A percentile compares a stretch with the other conserved stretches of the same genome.
These are phyloP conservation scores for Batillaria attramentaria DNA, from an alignment of 1,140 invertebrate species.

Conservation along the genomic window DNA sequence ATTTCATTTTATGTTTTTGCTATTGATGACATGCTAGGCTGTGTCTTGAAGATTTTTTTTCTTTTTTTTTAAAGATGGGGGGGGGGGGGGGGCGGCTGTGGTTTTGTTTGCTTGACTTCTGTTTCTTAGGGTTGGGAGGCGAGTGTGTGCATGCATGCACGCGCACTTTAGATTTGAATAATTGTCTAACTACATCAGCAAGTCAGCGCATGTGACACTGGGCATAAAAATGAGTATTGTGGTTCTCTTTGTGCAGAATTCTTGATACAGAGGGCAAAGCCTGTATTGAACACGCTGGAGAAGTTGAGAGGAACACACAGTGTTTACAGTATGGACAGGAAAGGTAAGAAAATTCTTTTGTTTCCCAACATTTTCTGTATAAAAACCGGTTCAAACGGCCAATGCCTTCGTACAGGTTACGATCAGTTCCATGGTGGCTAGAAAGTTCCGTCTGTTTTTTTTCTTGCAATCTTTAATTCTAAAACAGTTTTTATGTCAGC, in stretches of 20 bases:
- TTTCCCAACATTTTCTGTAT: neutral
- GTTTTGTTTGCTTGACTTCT: neutral
- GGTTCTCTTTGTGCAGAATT: conserved; percentile 57
- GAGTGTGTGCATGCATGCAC: neutral
- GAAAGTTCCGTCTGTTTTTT: too few relatives aligned
- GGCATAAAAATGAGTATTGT: too few relatives aligned
- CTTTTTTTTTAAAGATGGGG: neutral
- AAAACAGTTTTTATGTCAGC: too few relatives aligned
- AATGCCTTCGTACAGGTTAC: too few relatives aligned
- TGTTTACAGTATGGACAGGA: conserved; percentile 50
- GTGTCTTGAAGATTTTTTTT: neutral
- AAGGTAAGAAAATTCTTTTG: conserved; percentile 47
- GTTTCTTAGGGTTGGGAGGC: neutral
- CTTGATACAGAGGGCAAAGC: conserved; percentile 54
- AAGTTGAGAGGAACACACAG: conserved; percentile 42
- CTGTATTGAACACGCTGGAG: conserved; percentile 53
- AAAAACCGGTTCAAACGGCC: too few relatives aligned
- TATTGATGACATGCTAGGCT: neutral
- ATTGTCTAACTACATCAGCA: too few relatives aligned
- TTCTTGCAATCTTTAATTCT: too few relatives aligned
- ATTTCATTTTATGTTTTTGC: neutral
- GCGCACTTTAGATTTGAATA: neutral
- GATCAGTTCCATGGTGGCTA: too few relatives aligned
- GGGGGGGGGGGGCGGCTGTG: neutral
- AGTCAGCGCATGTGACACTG: too few relatives aligned